Evolutionary conservation across 2,888 invertebrate species (phyloP).

Genomic region (Macrosiphum euphorbiae): DNA sequence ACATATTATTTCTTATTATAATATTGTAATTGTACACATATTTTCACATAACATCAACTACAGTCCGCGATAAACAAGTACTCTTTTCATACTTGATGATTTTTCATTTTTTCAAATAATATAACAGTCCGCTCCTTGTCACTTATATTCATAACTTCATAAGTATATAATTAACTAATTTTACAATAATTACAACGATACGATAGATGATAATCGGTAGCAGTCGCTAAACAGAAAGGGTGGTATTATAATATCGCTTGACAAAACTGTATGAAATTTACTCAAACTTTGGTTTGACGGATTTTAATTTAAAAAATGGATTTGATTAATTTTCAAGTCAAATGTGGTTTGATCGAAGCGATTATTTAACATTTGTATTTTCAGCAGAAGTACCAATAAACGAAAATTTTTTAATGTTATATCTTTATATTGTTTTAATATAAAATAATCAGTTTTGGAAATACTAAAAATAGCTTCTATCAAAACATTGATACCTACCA

Average conservation of each 20-base stretch:
- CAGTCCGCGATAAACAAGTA: neutral
- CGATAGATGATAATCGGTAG: neutral
- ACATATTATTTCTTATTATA: neutral
- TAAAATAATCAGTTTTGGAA: neutral
- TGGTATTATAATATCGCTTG: neutral
- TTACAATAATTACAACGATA: neutral
- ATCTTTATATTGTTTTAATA: neutral
- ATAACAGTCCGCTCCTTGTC: neutral
- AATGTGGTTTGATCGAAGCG: neutral
- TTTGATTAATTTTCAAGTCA: neutral
- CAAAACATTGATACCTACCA: too few relatives aligned
- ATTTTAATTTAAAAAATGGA: neutral
- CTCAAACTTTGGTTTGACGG: neutral
- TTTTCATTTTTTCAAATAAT: neutral
- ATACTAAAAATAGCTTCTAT: neutral
- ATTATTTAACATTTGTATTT: neutral
- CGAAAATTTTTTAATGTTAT: neutral
- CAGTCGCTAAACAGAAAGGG: neutral
- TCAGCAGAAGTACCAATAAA: neutral
- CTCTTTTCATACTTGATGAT: neutral
- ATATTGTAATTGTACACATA: neutral
- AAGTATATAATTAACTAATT: neutral
- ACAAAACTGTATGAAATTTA: neutral
- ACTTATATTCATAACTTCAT: neutral
- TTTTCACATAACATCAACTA: neutral